Base-by-base conservation (phyloP, 2,797 vertebrate genomes). In the Rallus crepitans region DNA sequence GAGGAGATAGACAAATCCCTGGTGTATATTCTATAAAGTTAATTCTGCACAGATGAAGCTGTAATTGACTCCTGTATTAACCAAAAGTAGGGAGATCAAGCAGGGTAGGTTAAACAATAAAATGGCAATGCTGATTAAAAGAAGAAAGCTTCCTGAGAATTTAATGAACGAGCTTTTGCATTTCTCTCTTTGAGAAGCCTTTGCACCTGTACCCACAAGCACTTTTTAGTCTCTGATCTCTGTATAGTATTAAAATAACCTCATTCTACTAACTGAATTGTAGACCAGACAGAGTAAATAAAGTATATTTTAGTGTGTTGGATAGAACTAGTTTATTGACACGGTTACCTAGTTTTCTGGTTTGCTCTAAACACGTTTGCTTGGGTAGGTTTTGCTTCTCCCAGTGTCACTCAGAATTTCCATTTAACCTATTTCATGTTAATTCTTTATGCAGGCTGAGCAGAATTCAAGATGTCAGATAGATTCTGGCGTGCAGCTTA, bases 31-130 rank as follows among this genome's bases (percentile, higher is more conserved):
- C 96, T 96, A 96, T 97, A 97, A 98, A 98, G 98, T 98, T 98
- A 98, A 98, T 98, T 98, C 97, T 97, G 96, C 95, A 96, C 97
- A 98, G 98, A 97, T 97, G 97, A 98, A 98, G 97, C 97, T 97
- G 97, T 98, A 98, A 98, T 97, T 98, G 97, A 96, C 97, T 98
- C 91, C 93, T 6, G 72, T 94, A 96, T 97, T 97, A 98, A 98
- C 97, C 97, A 97, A 97, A 96, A 96, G 91, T 93, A 98, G 96
- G 80, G 84, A 96, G 96, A 98, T 97, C 97, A 96, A 96, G 94
- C 88, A 91, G 91, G 84, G 90, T 92, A 97, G 68, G 88, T 96
- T 97, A 96, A 96, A 94, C 88, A 96, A 94, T 93, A 96, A 96
- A 93, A 96, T 64, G 94, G 82, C 73, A 97, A 88, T 96, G 92